Evolutionary conservation across 2,797 vertebrate genomes (phyloP).

Genomic region (Cossypha caffra): DNA sequence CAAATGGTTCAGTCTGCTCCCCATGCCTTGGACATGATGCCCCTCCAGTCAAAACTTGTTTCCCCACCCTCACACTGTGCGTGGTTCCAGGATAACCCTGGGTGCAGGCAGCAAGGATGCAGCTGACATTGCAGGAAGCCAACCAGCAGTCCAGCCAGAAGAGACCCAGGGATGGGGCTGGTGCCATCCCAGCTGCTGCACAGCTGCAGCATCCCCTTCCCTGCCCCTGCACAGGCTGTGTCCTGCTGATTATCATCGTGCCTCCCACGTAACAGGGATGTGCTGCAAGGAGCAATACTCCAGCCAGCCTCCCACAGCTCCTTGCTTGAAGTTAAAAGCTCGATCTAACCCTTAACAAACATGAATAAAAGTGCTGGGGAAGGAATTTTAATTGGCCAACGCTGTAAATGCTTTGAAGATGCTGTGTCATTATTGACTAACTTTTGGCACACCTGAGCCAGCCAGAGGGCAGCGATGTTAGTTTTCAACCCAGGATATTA

Average conservation of each 20-base stretch:
- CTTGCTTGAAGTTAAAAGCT: constrained; percentile 33
- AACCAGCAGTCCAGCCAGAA: neutral
- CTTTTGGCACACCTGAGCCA: constrained; percentile 45
- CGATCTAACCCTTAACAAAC: constrained; percentile 51
- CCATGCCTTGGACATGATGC: neutral
- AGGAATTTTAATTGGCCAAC: constrained; percentile 62
- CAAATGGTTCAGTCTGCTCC: neutral
- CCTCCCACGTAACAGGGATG: constrained; percentile 49
- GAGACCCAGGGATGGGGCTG: neutral
- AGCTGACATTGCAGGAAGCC: neutral
- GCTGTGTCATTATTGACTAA: constrained; percentile 62
- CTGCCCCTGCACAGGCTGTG: neutral
- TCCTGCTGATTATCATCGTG: constrained; percentile 46
- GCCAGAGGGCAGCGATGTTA: constrained; percentile 21
- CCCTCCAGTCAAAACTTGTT: neutral
- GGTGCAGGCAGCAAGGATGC: neutral
- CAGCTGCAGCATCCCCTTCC: neutral
- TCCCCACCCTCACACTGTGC: neutral
- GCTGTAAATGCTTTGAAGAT: constrained; percentile 39
- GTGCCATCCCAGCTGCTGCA: neutral
- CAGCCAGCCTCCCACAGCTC: constrained; percentile 50
- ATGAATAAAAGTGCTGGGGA: constrained; percentile 27
- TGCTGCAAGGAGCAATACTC: constrained; percentile 37
- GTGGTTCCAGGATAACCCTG: too few relatives aligned
- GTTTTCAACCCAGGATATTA: neutral